Evolutionary conservation across 2,797 vertebrate species (phyloP), one percentile per base, ranked within the genome.

Genomic region (Esox lucius): DNA sequence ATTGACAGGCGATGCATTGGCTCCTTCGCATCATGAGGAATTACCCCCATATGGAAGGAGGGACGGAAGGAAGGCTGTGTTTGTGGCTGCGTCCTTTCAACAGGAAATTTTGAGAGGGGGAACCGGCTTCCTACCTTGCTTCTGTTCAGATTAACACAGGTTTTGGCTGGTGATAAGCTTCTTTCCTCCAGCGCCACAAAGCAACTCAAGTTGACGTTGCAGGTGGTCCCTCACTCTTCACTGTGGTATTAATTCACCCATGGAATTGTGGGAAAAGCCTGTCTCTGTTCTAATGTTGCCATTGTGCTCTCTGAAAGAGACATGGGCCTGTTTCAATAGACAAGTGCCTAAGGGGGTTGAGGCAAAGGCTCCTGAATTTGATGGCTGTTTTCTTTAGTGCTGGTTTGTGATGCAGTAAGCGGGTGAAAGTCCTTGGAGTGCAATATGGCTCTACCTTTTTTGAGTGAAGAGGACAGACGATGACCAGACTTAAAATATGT

Each of bases 171-270:
- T 62, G 59, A 62, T 26, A 62, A 62, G 24, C 22, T 61, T 61
- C 19, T 24, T 22, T 22, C n/a, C 24, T 62, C 12, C 12, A 15
- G 59, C 12, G 26, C 59, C 24, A 62, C 59, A 62, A 62, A 62
- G 59, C 24, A 16, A 31, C 61, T 64, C 61, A 24, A 64, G 13
- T 64, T 15, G 24, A 26, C 24, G 24, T 15, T 69, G 42, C 24
- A 49, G 68, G 68, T 69, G 68, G 68, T 69, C 68, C 42, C 39
- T 31, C 26, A 28, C 61, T 64, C 26, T 31, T 31, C 24, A 64
- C 61, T 26, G 28, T 64, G 61, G 61, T 17, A 64, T 64, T 31
- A 28, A 13, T 31, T 31, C 26, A 56, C 53, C n/a, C 53, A 22
- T 56, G 53, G n/a, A 56, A 56, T 9, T 64, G 61, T 64, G 61